A percentile compares a stretch with the other conserved stretches of the same genome.
phyloP scores from a whole-genome alignment of 2,113 vertebrate species.

The Petaurus breviceps region DNA sequence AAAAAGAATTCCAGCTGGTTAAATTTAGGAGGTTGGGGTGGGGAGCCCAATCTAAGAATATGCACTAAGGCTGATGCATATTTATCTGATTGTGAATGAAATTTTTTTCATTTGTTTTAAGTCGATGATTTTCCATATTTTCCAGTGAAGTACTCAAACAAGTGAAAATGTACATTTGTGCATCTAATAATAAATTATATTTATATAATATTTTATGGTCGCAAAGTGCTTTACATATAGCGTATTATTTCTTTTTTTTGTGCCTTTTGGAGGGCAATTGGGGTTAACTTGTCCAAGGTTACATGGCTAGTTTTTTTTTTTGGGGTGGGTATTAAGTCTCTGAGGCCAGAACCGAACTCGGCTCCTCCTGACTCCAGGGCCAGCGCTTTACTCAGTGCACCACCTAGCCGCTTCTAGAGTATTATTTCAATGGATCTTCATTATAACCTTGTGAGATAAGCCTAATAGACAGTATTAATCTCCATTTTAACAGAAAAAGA shows the following conservation, averaged over 20 bases:
- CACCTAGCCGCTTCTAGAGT: too few relatives aligned
- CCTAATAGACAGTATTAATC: not conserved
- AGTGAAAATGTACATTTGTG: not conserved
- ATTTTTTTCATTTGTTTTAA: not conserved
- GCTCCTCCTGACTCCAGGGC: too few relatives aligned
- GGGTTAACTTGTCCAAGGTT: too few relatives aligned
- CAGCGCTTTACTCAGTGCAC: too few relatives aligned
- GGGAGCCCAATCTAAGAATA: not conserved
- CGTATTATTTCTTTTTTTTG: not conserved
- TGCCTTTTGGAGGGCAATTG: too few relatives aligned
- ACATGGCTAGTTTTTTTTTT: too few relatives aligned
- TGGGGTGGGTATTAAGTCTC: too few relatives aligned
- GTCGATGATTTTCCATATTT: not conserved
- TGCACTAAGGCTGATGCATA: not conserved
- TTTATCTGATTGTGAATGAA: not conserved
- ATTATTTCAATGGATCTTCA: not conserved
- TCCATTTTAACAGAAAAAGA: not conserved
- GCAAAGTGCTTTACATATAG: not conserved
- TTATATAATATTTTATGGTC: not conserved
- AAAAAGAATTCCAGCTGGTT: not conserved
- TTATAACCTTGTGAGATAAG: not conserved
- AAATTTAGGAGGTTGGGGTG: not conserved
- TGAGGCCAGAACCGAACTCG: too few relatives aligned
- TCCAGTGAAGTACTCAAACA: not conserved
- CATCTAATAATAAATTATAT: not conserved